These are phyloP conservation scores for Coreoperca whiteheadi DNA, from an alignment of 2,113 vertebrate genomes.

Conservation along the genomic window DNA sequence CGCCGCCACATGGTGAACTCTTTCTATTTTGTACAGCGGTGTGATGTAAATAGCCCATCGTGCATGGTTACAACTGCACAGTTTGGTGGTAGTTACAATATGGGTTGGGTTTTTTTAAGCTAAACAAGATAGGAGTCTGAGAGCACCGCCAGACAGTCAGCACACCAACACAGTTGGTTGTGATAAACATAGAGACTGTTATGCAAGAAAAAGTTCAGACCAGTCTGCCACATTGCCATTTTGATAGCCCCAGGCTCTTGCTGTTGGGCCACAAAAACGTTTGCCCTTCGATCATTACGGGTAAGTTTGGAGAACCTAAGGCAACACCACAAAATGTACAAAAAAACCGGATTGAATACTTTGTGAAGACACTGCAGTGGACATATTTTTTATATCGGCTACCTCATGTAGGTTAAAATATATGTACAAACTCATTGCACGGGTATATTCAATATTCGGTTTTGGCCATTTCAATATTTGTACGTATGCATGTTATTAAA, in stretches of 20 bases:
- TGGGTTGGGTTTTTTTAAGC: not conserved
- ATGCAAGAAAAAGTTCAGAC: no score
- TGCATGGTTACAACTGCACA: not conserved
- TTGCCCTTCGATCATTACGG: not conserved
- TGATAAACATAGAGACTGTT: no score
- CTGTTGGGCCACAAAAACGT: not conserved
- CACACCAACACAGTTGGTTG: no score
- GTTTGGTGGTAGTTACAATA: not conserved
- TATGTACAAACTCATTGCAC: not conserved
- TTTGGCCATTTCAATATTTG: slow-evolving; percentile 37
- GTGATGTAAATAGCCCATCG: no score
- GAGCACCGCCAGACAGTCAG: not conserved
- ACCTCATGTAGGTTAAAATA: slow-evolving; percentile 18
- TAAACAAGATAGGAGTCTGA: not conserved
- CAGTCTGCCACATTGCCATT: not conserved
- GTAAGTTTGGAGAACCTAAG: not conserved
- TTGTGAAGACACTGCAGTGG: slow-evolving; percentile 21
- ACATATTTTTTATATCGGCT: slow-evolving; percentile 20
- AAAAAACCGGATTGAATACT: not conserved
- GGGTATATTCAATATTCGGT: not conserved
- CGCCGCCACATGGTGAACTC: no score
- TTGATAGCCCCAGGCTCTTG: not conserved
- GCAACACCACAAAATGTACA: not conserved
- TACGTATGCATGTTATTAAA: slow-evolving; percentile 4
- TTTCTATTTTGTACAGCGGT: no score